These are phyloP conservation scores for Notamacropus eugenii DNA, from an alignment of 2,797 vertebrate genomes.

Conservation along the genomic window DNA sequence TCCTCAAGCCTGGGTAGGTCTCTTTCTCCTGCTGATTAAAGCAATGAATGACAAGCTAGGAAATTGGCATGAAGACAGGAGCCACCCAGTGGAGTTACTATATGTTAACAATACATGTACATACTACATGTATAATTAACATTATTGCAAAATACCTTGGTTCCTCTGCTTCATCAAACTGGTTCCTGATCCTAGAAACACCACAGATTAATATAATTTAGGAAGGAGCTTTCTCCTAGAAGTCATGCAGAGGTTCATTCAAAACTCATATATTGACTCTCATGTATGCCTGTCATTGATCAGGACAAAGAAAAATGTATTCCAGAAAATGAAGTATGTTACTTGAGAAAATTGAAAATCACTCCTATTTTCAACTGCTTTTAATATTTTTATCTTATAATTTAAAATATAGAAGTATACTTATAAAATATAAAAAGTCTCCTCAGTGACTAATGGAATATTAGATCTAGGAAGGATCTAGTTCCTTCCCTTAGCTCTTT, in stretches of 20 bases:
- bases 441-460: neutral
- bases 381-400: neutral
- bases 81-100: neutral
- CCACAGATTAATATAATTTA: neutral
- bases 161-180: neutral
- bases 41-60: neutral
- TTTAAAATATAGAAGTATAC: neutral
- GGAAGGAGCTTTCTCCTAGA: neutral
- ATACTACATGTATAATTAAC: neutral
- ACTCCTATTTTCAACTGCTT: neutral
- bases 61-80: neutral
- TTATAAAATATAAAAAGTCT: neutral
- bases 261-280: neutral
- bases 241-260: neutral
- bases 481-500: neutral
- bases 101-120: neutral
- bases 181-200: neutral
- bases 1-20: neutral
- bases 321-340: neutral
- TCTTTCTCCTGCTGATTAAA: conserved; percentile 38
- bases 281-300: neutral
- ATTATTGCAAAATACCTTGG: neutral
- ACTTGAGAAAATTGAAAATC: neutral
- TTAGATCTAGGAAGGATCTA: neutral
- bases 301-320: neutral